Conservation (phyloP, 2,888 invertebrate genomes). For the Eulithis prunata region DNA sequence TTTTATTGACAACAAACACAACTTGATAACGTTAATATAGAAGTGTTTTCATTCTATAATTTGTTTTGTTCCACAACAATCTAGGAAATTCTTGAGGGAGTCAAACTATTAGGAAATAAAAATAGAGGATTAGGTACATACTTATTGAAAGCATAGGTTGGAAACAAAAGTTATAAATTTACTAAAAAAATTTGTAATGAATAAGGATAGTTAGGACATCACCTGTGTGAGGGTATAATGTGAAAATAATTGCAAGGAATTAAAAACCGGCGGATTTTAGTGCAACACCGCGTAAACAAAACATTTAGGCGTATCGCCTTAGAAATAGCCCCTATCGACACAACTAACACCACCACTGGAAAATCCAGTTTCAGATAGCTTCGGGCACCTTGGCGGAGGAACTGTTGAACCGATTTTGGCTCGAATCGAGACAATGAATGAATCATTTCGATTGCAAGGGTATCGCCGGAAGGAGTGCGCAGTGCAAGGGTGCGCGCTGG, state of each 20-base stretch:
- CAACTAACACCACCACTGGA: conserved; percentile 32
- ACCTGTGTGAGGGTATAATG: conserved; percentile 3
- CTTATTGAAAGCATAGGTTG: neutral
- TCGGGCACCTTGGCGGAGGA: conserved; percentile 37
- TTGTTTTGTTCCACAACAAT: conserved; percentile 28
- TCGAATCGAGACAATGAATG: conserved; percentile 79
- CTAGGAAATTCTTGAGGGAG: neutral
- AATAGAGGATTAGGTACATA: neutral
- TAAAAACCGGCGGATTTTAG: conserved; percentile 48
- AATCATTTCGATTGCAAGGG: conserved; percentile 71
- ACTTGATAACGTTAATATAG: conserved; percentile 19
- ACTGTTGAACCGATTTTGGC: conserved; percentile 60
- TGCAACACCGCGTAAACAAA: conserved; percentile 73
- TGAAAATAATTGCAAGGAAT: conserved; percentile 10
- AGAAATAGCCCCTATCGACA: conserved; percentile 41
- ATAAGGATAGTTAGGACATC: conserved; percentile 9
- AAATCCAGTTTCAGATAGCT: conserved; percentile 9
- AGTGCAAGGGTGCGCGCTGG: conserved; percentile 51
- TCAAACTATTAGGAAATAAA: neutral
- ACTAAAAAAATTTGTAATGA: conserved; percentile 1
- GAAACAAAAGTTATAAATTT: neutral
- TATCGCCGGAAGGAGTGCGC: conserved; percentile 50
- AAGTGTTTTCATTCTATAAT: conserved; percentile 8
- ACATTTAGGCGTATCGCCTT: conserved; percentile 61
- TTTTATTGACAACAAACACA: conserved; percentile 19